Conservation (phyloP, 2,113 vertebrate genomes). For the Hiodon alosoides region DNA sequence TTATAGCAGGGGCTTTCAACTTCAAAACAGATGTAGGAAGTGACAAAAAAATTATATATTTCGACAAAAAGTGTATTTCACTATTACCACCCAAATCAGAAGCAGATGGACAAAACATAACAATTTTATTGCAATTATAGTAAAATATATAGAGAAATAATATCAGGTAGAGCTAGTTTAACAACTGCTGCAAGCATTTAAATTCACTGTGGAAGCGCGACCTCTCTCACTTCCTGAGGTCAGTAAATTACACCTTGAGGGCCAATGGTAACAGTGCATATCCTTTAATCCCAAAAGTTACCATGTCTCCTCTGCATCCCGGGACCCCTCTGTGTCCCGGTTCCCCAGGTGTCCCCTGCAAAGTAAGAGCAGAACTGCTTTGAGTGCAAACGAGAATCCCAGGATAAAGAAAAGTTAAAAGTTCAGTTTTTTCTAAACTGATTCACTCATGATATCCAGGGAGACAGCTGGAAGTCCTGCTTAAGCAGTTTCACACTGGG, state of each 20-base stretch:
- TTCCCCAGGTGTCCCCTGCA: constrained; percentile 63
- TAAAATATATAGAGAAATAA: too few species aligned
- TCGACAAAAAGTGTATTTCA: neutral
- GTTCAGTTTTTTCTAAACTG: neutral
- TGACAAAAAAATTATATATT: neutral
- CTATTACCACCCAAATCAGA: too few species aligned
- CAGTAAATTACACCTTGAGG: neutral
- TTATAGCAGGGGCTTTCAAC: neutral
- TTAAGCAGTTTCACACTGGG: too few species aligned
- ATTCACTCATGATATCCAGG: too few species aligned
- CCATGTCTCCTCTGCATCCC: constrained; percentile 58
- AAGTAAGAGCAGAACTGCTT: neutral
- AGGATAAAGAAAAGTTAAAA: too few species aligned
- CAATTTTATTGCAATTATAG: too few species aligned
- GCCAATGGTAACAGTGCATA: neutral
- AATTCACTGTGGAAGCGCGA: neutral
- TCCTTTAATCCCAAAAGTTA: constrained; percentile 35
- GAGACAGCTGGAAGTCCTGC: too few species aligned
- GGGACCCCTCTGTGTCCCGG: constrained; percentile 55
- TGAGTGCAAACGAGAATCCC: neutral
- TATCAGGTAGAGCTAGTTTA: too few species aligned
- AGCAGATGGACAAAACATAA: too few species aligned
- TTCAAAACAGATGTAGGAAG: neutral
- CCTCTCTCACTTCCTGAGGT: too few species aligned
- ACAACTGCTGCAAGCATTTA: neutral